phyloP scores from a whole-genome alignment of 2,888 invertebrate genomes.

The Sceliomorpha sp. region DNA sequence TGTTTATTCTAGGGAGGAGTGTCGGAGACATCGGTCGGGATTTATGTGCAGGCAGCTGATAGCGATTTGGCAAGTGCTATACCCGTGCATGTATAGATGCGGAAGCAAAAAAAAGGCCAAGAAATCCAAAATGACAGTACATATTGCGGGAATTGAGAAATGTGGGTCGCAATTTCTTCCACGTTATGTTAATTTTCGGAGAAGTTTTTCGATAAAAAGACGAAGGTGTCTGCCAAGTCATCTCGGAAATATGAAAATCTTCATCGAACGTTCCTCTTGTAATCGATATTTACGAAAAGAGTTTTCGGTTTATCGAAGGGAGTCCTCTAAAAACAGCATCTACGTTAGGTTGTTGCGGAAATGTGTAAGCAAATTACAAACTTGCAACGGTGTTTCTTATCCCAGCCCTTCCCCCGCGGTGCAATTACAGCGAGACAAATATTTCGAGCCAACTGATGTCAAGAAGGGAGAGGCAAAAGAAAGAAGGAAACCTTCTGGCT shows the following conservation, averaged over 20 bases:
- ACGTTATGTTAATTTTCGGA: conserved; percentile 20
- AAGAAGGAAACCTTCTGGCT: conserved; percentile 21
- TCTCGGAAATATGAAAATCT: too few relatives aligned
- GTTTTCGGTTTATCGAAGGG: too few relatives aligned
- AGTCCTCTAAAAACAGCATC: too few relatives aligned
- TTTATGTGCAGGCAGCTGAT: conserved; percentile 65
- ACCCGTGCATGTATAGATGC: conserved; percentile 37
- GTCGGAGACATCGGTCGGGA: conserved; percentile 57
- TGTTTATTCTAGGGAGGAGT: conserved; percentile 60
- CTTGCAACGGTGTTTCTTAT: too few relatives aligned
- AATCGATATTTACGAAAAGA: too few relatives aligned
- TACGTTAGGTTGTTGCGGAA: too few relatives aligned
- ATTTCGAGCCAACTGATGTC: conserved; percentile 3
- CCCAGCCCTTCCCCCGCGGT: too few relatives aligned
- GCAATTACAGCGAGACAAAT: not conserved
- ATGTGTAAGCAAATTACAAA: too few relatives aligned
- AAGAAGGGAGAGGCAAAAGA: not conserved
- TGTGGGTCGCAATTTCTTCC: conserved; percentile 24
- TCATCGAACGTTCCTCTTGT: too few relatives aligned
- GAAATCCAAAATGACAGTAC: conserved; percentile 23
- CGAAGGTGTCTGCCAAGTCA: too few relatives aligned
- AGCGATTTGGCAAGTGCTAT: conserved; percentile 63
- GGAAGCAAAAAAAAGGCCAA: not conserved
- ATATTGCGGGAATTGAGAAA: conserved; percentile 40
- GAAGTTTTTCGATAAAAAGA: conserved; percentile 13